Conservation (phyloP, 2,797 vertebrate species). For the Taeniopygia guttata region DNA sequence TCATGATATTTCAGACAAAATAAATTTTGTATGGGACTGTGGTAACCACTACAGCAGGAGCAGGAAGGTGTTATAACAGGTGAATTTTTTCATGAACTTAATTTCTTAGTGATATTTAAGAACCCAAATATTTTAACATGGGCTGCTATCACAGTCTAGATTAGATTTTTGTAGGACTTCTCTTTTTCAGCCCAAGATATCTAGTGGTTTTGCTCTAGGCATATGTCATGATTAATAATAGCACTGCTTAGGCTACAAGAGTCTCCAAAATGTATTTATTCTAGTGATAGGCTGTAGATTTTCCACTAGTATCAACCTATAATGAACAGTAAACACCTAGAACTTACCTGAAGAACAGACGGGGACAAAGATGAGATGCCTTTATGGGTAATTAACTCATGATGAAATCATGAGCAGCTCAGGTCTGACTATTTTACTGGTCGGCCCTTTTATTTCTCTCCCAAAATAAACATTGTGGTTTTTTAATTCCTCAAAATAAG, state of each 20-base stretch:
- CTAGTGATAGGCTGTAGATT: background rate
- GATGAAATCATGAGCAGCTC: background rate
- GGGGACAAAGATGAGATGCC: background rate
- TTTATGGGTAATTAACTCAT: background rate
- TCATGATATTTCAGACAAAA: background rate
- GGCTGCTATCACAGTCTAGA: background rate
- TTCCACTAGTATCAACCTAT: background rate
- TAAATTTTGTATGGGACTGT: background rate
- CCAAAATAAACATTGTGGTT: rapidly evolving
- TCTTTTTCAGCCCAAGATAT: background rate
- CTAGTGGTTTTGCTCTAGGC: background rate
- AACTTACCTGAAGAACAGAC: background rate
- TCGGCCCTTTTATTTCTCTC: background rate
- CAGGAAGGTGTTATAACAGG: background rate
- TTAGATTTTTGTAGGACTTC: background rate
- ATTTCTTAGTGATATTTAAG: background rate
- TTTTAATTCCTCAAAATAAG: background rate
- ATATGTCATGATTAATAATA: background rate
- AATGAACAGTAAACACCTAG: background rate
- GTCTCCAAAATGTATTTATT: background rate
- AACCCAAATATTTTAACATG: background rate
- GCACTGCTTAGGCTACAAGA: background rate
- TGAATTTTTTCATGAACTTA: background rate
- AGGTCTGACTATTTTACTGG: background rate
- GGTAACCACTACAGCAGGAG: background rate